Evolutionary conservation across 2,888 invertebrate genomes (phyloP), one percentile per base, ranked within the genome.

Genomic region (Mimachlamys varia): DNA sequence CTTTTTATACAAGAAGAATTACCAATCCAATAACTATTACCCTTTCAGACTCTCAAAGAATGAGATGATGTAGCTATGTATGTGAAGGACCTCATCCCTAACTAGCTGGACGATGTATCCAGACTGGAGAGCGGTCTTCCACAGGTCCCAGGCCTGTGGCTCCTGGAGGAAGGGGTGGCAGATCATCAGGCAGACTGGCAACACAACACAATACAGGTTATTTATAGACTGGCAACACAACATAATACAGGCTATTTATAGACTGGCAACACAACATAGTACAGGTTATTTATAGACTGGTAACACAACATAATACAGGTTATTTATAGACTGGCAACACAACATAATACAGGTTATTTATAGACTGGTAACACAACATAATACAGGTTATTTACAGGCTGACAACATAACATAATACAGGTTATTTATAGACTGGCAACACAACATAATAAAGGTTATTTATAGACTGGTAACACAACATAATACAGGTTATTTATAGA

Each of bases 41-140:
- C 99, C 99, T 97, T 99, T 99, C 90, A 99, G 98, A 37, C 98
- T 98, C 96, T 99, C 99, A 96, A 99, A 99, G 96, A 98, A 99
- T 89, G 98, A 97, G 96, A 98, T 98, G 92, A 99, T 98, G 95
- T 99, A 99, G 88, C 98, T 98, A 97, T 99, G 99, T 93, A 99
- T 98, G 96, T 98, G 98, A 88, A 99, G 98, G 0, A 99, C 99
- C 97, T 99, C 99, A 97, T 99, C 99, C 58, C 99, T 97, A 96
- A 99, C 99, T 44, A 99, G 97, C 7, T 99, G 98, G 89, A 99
- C 97, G 0, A 99, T 99, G 98, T 99, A 99, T 53, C 98, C 98
- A 10, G 98, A 98, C 96, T 99, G 98, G 89, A 99, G 97, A 0
- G 99, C 98, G 94, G 98, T 98, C 13, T 98, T 97, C 98, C 99